Percentiles rank a stretch among this genome's conserved stretches.
Conservation (phyloP, 2,888 invertebrate genomes). For the Mellilla xanthometata region DNA sequence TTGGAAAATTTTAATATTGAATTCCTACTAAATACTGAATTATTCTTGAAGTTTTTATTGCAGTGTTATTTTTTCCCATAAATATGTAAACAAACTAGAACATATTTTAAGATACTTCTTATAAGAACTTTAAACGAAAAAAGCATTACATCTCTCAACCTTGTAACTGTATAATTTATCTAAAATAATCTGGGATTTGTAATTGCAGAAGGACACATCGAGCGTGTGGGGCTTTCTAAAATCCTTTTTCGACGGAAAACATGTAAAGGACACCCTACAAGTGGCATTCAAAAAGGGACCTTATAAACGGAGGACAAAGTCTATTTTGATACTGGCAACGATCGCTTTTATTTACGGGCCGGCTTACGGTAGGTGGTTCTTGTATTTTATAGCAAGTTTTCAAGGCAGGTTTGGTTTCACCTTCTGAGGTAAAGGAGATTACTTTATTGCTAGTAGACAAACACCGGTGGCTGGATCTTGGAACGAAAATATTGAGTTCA, state of each 20-base stretch:
- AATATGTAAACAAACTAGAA: too few species aligned
- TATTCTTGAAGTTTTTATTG: too few species aligned
- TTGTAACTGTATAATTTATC: conserved; percentile 19
- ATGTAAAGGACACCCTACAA: conserved; percentile 73
- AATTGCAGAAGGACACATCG: conserved; percentile 51
- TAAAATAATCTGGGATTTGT: conserved; percentile 38
- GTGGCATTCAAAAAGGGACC: conserved; percentile 78
- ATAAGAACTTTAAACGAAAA: too few species aligned
- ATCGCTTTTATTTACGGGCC: conserved; percentile 70
- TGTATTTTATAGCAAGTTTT: conserved; percentile 39
- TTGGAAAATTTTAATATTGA: too few species aligned
- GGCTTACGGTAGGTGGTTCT: conserved; percentile 56
- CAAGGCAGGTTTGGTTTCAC: conserved; percentile 18
- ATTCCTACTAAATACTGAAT: too few species aligned
- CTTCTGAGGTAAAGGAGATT: conserved; percentile 12
- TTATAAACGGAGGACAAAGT: conserved; percentile 59
- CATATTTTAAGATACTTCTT: too few species aligned
- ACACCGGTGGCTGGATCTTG: too few species aligned
- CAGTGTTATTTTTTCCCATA: too few species aligned
- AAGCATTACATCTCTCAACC: neutral
- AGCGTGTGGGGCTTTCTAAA: conserved; percentile 51
- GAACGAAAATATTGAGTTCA: too few species aligned
- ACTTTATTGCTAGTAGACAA: conserved; percentile 1
- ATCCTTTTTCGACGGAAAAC: conserved; percentile 76
- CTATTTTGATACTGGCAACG: conserved; percentile 58